Evolutionary conservation across 2,888 invertebrate genomes (phyloP), one percentile per base, ranked within the genome.

Genomic region (Hermaeophaga mercurialis): DNA sequence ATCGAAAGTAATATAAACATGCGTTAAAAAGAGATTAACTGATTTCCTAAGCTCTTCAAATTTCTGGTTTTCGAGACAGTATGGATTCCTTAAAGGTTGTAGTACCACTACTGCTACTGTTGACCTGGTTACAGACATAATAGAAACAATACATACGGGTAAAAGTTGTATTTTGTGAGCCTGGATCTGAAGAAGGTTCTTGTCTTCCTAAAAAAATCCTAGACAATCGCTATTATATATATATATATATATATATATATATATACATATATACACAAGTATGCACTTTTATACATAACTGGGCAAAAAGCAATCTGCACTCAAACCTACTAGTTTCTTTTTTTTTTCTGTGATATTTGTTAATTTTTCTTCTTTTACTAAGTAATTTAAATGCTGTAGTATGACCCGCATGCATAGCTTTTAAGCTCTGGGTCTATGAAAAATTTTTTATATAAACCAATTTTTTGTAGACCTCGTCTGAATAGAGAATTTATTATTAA

Each of bases 41-140:
- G 11, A 17, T 6, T 39, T 39, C 18, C 18, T 39, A 11, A 18
- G 2, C 11, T 1, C 5, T n/a, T 6, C n/a, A 5, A 4, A 39
- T 5, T 39, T 39, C 8, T 39, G 39, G 39, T 39, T 18, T 17
- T n/a, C 17, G 15, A 18, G 39, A 4, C 39, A 39, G 11, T 39
- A 39, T 39, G 39, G 39, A n/a, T 39, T 39, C 11, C 6, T 7
- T 7, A 18, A 4, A 5, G 11, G 19, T 5, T 4, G 12, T 19
- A 39, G 18, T 17, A 39, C 18, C 8, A n/a, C 17, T n/a, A 17
- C 8, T 17, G 39, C 39, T 18, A 14, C 14, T 9, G 7, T 7
- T 39, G 39, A 39, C 4, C 18, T 17, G 14, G 18, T 39, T 18
- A 39, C 17, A 7, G 18, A 17, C 9, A 39, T 39, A n/a, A n/a